Evolutionary conservation across 2,797 vertebrate genomes (phyloP), one percentile per base, ranked within the genome.

Genomic region (Gallinago solitaria): DNA sequence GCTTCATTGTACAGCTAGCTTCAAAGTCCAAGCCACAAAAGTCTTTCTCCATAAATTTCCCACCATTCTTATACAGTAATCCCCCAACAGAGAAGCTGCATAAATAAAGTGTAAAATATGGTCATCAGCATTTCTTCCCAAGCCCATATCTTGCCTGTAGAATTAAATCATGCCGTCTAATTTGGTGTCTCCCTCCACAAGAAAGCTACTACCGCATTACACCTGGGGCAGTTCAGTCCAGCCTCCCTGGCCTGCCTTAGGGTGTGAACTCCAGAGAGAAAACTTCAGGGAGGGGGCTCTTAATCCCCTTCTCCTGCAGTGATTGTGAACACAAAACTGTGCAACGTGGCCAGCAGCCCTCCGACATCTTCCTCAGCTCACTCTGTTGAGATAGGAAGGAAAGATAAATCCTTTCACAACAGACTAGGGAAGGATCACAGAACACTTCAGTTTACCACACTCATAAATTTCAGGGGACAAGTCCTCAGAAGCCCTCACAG

Each of bases 381-480:
- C 67, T 71, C 19, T 41, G 37, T 81, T 70, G 60, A 80, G 68
- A 64, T n/a, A 61, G 33, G 64, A 80, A 87, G 30, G 35, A 87
- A 86, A 95, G 61, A 57, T 5, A 83, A 83, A 70, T 9, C 25
- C 39, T 54, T 80, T 88, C 65, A 60, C 60, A 92, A 56, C 1
- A 5, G 39, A 35, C 76, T 51, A 76, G 21, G 65, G 61, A 71
- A 86, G 57, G 83, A 78, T 88, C 87, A 75, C 53, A 75, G 83
- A 93, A 30, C 73, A 32, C 69, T 94, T 85, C 76, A 71, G 50
- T 60, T 93, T 61, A 91, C 73, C 85, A 93, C 53, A 57, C 64
- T 84, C 78, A 65, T 81, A 94, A 95, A 91, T 95, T 95, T 78
- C 87, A 91, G 79, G 53, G 61, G 85, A 96, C 73, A 86, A 88